Percentiles rank a stretch among this genome's conserved stretches.
Evolutionary conservation across 2,797 vertebrate species (phyloP).

Genomic region (Mycteria americana): DNA sequence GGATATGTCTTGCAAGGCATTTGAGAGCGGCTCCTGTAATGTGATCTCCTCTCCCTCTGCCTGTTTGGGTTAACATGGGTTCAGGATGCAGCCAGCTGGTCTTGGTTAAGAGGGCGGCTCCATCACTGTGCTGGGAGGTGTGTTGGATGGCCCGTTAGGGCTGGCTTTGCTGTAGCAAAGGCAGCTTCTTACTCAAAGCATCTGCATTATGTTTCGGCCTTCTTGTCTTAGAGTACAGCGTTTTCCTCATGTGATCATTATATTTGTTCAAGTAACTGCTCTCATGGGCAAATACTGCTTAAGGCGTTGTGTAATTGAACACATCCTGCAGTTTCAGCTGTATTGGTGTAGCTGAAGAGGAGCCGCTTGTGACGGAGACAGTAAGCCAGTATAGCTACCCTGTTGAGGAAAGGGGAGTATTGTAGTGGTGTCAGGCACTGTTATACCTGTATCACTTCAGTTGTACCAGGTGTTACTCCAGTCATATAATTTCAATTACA

Average conservation of each 20-base stretch:
- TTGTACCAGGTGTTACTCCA: not conserved
- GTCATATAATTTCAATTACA: not conserved
- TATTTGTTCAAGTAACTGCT: conserved; percentile 6
- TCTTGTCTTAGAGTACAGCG: not conserved
- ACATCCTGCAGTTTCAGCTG: not conserved
- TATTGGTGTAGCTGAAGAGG: not conserved
- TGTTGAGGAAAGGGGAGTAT: not conserved
- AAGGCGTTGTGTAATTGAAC: not conserved
- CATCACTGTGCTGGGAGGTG: fast-evolving
- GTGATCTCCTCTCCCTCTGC: not conserved
- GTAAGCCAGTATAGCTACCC: not conserved
- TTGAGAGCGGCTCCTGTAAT: not conserved
- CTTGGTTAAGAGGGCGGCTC: not conserved
- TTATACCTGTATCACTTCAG: not conserved
- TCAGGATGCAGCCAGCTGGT: not conserved
- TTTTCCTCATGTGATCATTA: not conserved
- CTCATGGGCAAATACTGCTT: not conserved
- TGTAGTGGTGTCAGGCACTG: not conserved
- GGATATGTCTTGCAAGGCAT: not conserved
- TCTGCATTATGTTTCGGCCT: not conserved
- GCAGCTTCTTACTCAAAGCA: not conserved
- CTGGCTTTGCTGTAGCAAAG: not conserved
- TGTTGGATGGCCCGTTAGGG: fast-evolving
- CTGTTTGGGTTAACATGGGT: not conserved
- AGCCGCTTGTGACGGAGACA: not conserved